Conservation (phyloP, 2,113 vertebrate genomes). For the Pterocles orientalis region DNA sequence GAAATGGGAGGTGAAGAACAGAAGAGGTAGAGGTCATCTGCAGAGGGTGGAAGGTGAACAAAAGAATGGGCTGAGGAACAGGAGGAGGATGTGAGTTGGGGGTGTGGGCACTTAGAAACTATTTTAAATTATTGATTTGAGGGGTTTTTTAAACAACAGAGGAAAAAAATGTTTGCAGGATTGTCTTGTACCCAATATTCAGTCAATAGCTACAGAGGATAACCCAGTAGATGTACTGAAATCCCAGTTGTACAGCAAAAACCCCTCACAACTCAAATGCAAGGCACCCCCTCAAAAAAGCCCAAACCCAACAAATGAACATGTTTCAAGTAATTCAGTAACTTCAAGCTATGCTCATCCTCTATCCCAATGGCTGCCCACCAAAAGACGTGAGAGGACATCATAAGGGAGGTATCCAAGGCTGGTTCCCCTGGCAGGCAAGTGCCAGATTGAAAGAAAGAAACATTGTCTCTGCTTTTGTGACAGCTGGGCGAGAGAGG, state of each 20-base stretch:
- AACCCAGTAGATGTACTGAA: background rate
- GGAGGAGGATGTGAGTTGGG: background rate
- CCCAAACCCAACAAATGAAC: background rate
- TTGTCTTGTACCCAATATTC: background rate
- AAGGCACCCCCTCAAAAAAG: background rate
- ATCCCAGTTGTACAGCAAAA: background rate
- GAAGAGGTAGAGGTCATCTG: background rate
- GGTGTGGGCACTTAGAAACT: background rate
- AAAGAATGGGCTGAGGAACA: background rate
- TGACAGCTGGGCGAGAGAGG: background rate
- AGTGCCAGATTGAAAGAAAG: background rate
- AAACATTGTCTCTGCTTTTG: background rate
- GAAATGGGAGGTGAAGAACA: background rate
- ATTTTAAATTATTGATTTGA: background rate
- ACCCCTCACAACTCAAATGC: background rate
- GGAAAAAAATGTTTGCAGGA: background rate
- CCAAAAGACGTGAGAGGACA: background rate
- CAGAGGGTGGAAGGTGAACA: background rate
- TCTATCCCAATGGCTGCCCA: background rate
- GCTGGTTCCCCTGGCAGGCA: background rate
- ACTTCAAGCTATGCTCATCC: background rate
- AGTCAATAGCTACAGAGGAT: background rate
- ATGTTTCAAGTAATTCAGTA: background rate
- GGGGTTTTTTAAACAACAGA: background rate
- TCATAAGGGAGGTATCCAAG: background rate